A percentile compares a stretch with the other conserved stretches of the same genome.
Conservation (phyloP, 2,888 invertebrate genomes). For the Cancer borealis region DNA sequence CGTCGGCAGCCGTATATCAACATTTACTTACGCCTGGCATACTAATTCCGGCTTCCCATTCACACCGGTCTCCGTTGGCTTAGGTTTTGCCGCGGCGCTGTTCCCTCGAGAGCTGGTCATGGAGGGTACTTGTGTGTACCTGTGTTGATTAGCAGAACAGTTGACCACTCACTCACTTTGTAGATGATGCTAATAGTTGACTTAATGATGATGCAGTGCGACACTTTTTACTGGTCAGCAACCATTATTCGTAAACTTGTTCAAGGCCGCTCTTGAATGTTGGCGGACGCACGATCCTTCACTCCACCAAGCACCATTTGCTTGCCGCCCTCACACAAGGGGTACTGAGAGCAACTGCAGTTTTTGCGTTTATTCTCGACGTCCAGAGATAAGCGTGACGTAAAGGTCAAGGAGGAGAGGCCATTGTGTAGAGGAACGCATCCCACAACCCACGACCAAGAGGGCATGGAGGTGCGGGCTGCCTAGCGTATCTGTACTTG, state of each 20-base stretch:
- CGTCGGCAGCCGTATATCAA: conserved; percentile 51
- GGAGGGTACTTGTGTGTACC: not conserved
- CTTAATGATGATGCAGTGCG: not conserved
- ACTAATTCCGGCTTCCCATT: conserved; percentile 43
- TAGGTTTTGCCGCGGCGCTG: not conserved
- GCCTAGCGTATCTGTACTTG: not conserved
- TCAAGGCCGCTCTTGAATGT: conserved; percentile 34
- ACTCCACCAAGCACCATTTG: not conserved
- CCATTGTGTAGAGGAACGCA: not conserved
- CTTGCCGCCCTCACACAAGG: not conserved
- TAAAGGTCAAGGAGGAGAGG: not conserved
- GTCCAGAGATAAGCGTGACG: not conserved
- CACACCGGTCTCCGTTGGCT: conserved; percentile 42
- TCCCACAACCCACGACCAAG: not conserved
- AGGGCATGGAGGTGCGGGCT: not conserved
- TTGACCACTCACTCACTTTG: not conserved
- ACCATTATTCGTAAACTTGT: conserved; percentile 47
- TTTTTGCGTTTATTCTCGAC: not conserved
- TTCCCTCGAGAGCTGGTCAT: not conserved
- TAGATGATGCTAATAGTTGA: conserved; percentile 8
- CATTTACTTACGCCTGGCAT: conserved; percentile 38
- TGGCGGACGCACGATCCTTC: conserved; percentile 49
- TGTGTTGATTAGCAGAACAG: not conserved
- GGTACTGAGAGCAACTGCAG: not conserved
- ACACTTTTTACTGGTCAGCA: conserved; percentile 32